Evolutionary conservation across 2,113 vertebrate species (phyloP), one percentile per base, ranked within the genome.

Genomic region (Mirza zaza): DNA sequence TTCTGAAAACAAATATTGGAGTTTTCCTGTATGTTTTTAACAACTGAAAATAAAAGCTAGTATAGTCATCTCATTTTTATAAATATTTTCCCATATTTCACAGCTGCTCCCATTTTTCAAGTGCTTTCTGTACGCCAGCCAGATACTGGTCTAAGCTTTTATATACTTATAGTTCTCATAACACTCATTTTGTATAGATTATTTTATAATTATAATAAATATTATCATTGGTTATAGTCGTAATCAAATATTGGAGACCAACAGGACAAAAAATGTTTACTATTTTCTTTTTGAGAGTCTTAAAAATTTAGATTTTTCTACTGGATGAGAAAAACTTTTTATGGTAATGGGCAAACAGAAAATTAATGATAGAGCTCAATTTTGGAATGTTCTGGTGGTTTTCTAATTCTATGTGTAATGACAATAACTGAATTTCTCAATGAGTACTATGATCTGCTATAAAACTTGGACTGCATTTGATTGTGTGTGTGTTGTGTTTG

Each of bases 21-120:
- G 36, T 93, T 91, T 36, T 8, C 50, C 61, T 76, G 95, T 88
- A 75, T 36, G 12, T 83, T 82, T 75, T 95, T 87, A 89, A 45
- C 21, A 50, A 68, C 79, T 93, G 13, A 80, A 87, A 94, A 39
- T 73, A 84, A 87, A 91, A 73, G 11, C 23, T 29, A 32, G n/a
- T 13, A 55, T 34, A 87, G 7, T 76, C 52, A 81, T 68, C 9
- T 2, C 6, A 23, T 55, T 45, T 92, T 94, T 52, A 67, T 65
- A 70, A 77, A 20, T 93, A 87, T 67, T 94, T 88, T 23, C 48
- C 57, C 23, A 27, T 84, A n/a, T 73, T 88, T 93, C 61, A 63
- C n/a, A 23, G 12, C 65, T 83, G 12, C 21, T 55, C 50, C 77
- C 39, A 70, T 67, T 90, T 90, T 27, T 52, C 63, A 92, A 23